phyloP scores from a whole-genome alignment of 2,797 vertebrate genomes.

The Micromesistius poutassou region DNA sequence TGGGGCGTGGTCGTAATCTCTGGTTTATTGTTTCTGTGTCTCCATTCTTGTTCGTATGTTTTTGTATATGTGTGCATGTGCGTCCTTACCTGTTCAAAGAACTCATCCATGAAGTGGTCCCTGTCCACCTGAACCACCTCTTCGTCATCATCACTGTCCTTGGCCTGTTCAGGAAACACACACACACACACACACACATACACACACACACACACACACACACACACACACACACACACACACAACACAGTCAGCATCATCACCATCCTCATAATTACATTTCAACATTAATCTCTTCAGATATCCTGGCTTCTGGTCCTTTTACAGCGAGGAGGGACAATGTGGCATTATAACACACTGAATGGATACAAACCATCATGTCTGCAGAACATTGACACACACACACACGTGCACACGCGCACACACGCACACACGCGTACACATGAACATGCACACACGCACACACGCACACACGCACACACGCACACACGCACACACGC shows the following conservation, averaged over 20 bases:
- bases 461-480: no score
- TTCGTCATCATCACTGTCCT: conserved; percentile 94
- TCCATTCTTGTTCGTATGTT: conserved; percentile 7
- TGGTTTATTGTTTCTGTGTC: not conserved
- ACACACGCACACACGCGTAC: no score
- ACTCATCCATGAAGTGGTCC: conserved; percentile 95
- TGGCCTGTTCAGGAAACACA: conserved; percentile 73
- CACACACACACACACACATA: not conserved
- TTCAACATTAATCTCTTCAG: not conserved
- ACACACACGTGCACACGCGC: no score
- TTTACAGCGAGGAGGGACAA: no score
- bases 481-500: no score
- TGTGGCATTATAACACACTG: no score
- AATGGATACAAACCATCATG: no score
- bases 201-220: not conserved
- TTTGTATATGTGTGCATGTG: not conserved
- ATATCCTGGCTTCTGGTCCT: no score
- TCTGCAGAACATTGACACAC: no score
- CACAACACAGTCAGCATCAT: not conserved
- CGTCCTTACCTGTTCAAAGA: conserved; percentile 86
- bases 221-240: conserved; percentile 3
- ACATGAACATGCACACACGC: no score
- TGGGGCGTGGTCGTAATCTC: not conserved
- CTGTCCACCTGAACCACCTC: conserved; percentile 90
- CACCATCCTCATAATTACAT: not conserved